Evolutionary conservation across 1,140 invertebrate species (phyloP), one percentile per base, ranked within the genome.

Genomic region (Drosophila ambigua): DNA sequence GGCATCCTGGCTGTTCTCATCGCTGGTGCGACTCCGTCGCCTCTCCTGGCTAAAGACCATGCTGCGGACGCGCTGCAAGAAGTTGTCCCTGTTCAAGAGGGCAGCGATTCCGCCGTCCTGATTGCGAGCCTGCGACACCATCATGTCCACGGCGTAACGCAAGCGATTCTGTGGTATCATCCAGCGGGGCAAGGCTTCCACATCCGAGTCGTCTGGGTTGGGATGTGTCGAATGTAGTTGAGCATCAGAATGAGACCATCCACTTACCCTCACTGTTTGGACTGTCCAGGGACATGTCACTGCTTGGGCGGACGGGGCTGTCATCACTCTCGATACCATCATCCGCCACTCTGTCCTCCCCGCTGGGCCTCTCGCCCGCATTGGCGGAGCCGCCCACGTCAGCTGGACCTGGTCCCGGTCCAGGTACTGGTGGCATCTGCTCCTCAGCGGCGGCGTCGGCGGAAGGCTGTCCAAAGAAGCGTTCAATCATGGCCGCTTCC

Each of bases 11-110:
- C 54, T 77, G 9, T 61, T 39, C 2, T 84, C 85, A 39, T 72
- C 77, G 46, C 52, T 67, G 6, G 49, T 59, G 8, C 69, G 55
- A 59, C 79, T 72, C 8, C 85, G 85, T 6, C 63, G 49, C 5
- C 81, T 75, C 60, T 90, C 87, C 67, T 90, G 81, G 41, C 81
- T 82, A 13, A 90, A 90, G 35, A 90, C 81, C 46, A 90, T 90
- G 61, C 85, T 90, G 4, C 85, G 87, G 15, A 90, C 68, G 0
- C 85, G 85, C 45, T 90, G 85, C 51, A 90, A 71, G 23, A 90
- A 90, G 41, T 90, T 90, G 49, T 90, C 87, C 4, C 81, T 39
- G 11, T 72, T 77, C 26, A 88, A 45, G 16, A 88, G 48, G 7
- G 72, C 80, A 2, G 84, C 79, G 24, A 88, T 88, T 23, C 83